phyloP scores from a whole-genome alignment of 2,797 vertebrate genomes.

The Amniataba percoides region DNA sequence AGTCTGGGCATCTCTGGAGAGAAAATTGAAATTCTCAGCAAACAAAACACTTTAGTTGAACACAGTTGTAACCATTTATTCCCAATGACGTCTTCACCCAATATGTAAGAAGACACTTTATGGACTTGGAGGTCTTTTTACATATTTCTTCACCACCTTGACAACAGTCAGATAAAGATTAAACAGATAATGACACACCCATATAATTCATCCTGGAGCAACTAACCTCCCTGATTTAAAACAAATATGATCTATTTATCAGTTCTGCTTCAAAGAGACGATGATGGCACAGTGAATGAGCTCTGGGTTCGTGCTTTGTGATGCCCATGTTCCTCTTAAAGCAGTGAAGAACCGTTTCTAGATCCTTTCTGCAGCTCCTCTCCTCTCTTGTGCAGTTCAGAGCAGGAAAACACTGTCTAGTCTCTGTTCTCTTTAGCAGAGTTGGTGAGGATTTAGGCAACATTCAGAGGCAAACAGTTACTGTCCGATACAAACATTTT shows the following conservation, averaged over 20 bases:
- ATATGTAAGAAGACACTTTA: constrained; percentile 79
- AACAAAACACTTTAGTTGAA: constrained; percentile 45
- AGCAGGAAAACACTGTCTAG: constrained; percentile 35
- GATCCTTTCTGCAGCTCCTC: constrained; percentile 32
- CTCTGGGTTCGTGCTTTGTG: constrained; percentile 27
- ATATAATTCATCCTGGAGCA: constrained; percentile 18
- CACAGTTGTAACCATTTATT: constrained; percentile 62
- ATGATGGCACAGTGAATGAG: constrained; percentile 28
- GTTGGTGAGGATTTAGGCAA: constrained; percentile 38
- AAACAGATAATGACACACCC: constrained; percentile 54
- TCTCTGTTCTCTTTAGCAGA: constrained; percentile 32
- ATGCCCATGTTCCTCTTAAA: constrained; percentile 37
- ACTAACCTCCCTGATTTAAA: constrained; percentile 32
- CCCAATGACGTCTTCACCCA: constrained; percentile 72
- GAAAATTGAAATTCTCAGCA: constrained; percentile 25
- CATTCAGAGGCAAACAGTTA: constrained; percentile 31
- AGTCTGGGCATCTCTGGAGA: not conserved
- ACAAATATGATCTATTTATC: constrained; percentile 26
- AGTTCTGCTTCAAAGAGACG: constrained; percentile 46
- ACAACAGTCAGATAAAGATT: constrained; percentile 63
- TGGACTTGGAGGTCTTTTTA: constrained; percentile 66
- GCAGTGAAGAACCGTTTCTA: constrained; percentile 40
- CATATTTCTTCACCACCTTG: constrained; percentile 83
- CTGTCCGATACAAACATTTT: constrained; percentile 39
- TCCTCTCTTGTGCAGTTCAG: constrained; percentile 32